Evolutionary conservation across 2,113 vertebrate genomes (phyloP), one percentile per base, ranked within the genome.

Genomic region (Poicephalus gulielmi): DNA sequence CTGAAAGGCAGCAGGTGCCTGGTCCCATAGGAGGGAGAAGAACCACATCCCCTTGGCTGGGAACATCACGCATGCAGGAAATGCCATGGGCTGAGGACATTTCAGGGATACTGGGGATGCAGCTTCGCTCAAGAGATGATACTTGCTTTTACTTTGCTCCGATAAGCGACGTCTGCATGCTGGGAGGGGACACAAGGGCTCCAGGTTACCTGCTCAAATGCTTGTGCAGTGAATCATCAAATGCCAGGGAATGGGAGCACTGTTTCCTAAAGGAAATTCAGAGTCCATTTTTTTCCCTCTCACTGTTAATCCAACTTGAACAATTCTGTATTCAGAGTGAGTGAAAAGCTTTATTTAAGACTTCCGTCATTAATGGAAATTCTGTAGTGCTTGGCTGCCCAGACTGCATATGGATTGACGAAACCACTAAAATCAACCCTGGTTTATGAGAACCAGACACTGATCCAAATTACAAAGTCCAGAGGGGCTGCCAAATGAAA

Each of bases 101-200:
- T 25, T 23, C 0, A 2, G 18, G 43, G 62, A 22, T 16, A 62
- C 8, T 31, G 41, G 27, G 16, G 37, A 18, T n/a, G 68, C 20
- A 28, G 17, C 23, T 33, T 16, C 16, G 0, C 49, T 17, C 9
- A 27, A 30, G n/a, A 35, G 20, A 23, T 8, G 63, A 9, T 8
- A 13, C 11, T 73, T 39, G 41, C 7, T 2, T 2, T n/a, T 37
- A 11, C 20, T 17, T 15, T 57, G 30, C 55, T 60, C 46, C 6
- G 4, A 49, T 28, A 43, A 63, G 24, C 1, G 15, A 43, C 20
- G 6, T 33, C 35, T 1, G 1, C 30, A 17, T 1, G 1, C 35
- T 25, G 41, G 41, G 23, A 44, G 4, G 6, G 43, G 11, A 39
- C 62, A 20, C 15, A 2, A 27, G 30, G 35, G 16, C 75, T 63